Evolutionary conservation across 1,140 invertebrate genomes (phyloP), one percentile per base, ranked within the genome.

Genomic region (Bombus terrestris): DNA sequence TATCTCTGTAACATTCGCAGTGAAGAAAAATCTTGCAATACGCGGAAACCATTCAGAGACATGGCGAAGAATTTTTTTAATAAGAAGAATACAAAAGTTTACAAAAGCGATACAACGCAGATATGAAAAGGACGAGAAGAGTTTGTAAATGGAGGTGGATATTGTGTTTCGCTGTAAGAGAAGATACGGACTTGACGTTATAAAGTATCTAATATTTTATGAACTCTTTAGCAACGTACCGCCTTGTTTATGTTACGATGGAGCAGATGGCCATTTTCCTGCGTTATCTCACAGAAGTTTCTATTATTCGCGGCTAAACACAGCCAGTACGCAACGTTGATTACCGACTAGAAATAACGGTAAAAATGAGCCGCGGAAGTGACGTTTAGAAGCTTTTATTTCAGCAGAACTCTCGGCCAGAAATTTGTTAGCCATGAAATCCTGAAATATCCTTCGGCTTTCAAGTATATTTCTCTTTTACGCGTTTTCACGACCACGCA

Each of bases 371-470:
- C n/a, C 22, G 25, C 32, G 41, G 0, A 22, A 43, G 15, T 43
- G 25, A 25, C n/a, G 35, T 43, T 59, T 41, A 10, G 15, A 15
- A 3, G n/a, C 47, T 71, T 74, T 74, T 64, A 64, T 62, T 72
- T 73, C 57, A 32, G 10, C 15, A 35, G 64, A 35, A 80, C 25
- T 57, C n/a, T 15, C 35, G 9, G 25, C 13, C 8, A 47, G 28
- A 39, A 81, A 35, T 39, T 81, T 53, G 79, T 71, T 57, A 47
- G 32, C 12, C 28, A 15, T 25, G 47, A 69, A 83, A 69, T 78
- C 37, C n/a, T 83, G 64, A 35, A 71, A 78, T 78, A 83, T 78
- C 47, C 64, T 57, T 57, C 28, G 64, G 47, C 64, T 57, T 68
- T 69, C 41, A 22, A 35, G 62, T 53, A 43, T 64, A 62, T 57